Conservation (phyloP, 2,888 invertebrate genomes). For the Neoscelio sp. region DNA sequence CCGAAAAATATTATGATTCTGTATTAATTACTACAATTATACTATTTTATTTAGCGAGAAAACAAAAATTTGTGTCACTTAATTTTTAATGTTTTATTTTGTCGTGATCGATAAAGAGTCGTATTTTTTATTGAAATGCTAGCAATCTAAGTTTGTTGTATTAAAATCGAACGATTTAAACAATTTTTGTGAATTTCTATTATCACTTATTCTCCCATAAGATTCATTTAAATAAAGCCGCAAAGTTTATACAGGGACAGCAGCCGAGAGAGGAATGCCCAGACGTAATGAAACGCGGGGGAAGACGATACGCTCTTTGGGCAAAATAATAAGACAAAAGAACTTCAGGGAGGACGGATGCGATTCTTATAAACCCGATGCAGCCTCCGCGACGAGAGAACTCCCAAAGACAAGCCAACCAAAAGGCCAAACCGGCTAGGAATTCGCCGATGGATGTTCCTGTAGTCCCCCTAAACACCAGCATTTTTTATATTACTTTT, state of each 20-base stretch:
- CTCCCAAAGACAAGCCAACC: background rate
- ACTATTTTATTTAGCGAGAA: too few species aligned
- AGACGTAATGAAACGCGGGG: constrained; percentile 58
- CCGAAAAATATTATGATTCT: too few species aligned
- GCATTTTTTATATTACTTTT: too few species aligned
- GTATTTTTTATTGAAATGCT: too few species aligned
- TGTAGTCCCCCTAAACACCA: too few species aligned
- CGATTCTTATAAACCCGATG: constrained; percentile 14
- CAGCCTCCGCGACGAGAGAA: constrained; percentile 14
- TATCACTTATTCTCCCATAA: constrained; percentile 68
- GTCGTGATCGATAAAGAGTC: too few species aligned
- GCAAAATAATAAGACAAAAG: constrained; percentile 80
- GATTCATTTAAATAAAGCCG: constrained; percentile 79
- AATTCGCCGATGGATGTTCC: constrained; percentile 53
- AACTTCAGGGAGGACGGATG: constrained; percentile 72
- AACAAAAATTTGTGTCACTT: too few species aligned
- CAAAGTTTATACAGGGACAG: constrained; percentile 78
- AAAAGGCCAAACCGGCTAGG: constrained; percentile 36
- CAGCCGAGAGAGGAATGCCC: constrained; percentile 68
- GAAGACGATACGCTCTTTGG: constrained; percentile 69
- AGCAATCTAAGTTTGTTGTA: too few species aligned
- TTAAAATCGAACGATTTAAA: too few species aligned
- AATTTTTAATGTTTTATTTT: too few species aligned
- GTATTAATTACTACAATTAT: too few species aligned
- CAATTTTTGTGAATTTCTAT: too few species aligned